phyloP scores from a whole-genome alignment of 1,140 invertebrate genomes.

The Venustaconcha ellipsiformis region DNA sequence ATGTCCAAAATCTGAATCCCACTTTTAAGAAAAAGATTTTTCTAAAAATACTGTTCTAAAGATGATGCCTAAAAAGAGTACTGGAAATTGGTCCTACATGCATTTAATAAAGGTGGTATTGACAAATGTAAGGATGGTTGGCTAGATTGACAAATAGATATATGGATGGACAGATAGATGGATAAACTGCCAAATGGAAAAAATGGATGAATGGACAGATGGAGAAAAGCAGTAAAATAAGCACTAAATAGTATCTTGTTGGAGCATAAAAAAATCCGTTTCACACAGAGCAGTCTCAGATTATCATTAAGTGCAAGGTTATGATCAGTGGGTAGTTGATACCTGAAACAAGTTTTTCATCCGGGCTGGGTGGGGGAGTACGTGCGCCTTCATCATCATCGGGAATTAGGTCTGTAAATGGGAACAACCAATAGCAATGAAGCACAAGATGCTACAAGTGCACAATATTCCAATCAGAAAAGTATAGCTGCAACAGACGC shows the following conservation, averaged over 20 bases:
- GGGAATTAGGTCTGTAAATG: background rate
- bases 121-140: too few relatives aligned
- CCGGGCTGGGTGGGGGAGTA: conserved; percentile 61
- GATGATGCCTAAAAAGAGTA: background rate
- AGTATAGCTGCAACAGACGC: too few relatives aligned
- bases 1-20: too few relatives aligned
- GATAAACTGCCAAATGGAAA: too few relatives aligned
- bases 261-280: background rate
- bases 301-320: conserved; percentile 1
- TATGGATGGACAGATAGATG: background rate
- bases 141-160: too few relatives aligned
- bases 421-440: too few relatives aligned
- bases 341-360: conserved; percentile 51
- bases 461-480: too few relatives aligned
- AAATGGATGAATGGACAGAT: conserved; percentile 4
- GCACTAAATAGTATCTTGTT: background rate
- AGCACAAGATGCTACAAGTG: too few relatives aligned
- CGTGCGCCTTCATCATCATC: conserved; percentile 50
- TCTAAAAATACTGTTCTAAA: too few relatives aligned
- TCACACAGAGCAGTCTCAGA: conserved; percentile 3
- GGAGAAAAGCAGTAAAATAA: background rate
- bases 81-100: background rate
- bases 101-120: background rate
- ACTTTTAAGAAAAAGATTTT: too few relatives aligned
- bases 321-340: conserved; percentile 18